Evolutionary conservation across 2,113 vertebrate species (phyloP).

Genomic region (Lophura nycthemera): DNA sequence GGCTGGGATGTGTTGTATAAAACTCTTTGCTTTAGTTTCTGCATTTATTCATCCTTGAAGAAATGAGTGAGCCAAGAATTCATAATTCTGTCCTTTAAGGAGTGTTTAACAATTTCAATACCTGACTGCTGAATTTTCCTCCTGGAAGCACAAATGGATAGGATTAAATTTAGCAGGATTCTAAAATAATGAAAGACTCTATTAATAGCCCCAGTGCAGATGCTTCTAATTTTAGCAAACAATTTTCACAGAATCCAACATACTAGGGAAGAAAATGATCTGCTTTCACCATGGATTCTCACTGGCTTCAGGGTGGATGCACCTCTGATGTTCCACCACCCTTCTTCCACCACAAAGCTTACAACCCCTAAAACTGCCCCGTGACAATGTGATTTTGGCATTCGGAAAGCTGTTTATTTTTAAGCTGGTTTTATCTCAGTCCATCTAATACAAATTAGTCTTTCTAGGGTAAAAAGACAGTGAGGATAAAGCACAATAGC

Average conservation of each 20-base stretch:
- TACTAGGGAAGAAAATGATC: not conserved
- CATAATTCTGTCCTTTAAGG: not conserved
- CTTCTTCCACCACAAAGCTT: not conserved
- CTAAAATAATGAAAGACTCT: accelerated
- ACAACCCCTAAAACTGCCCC: not conserved
- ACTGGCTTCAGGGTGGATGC: not conserved
- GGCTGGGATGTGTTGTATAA: not conserved
- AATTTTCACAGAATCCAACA: not conserved
- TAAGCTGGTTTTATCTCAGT: not conserved
- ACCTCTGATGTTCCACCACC: not conserved
- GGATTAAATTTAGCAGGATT: not conserved
- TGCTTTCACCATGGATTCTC: not conserved
- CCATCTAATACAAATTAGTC: not conserved
- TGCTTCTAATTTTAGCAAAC: not conserved
- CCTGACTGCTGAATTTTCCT: not conserved
- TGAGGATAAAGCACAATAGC: not conserved
- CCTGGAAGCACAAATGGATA: not conserved
- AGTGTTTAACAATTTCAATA: not conserved
- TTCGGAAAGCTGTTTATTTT: conserved; percentile 32
- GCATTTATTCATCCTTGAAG: not conserved
- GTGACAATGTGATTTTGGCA: not conserved
- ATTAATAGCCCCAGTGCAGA: not conserved
- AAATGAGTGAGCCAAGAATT: not conserved
- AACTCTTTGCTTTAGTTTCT: not conserved
- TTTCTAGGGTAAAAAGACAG: conserved; percentile 1